Percentiles rank a stretch among this genome's conserved stretches.
These are phyloP conservation scores for Sycophila sp. DNA, from an alignment of 1,140 invertebrate genomes.

Conservation along the genomic window DNA sequence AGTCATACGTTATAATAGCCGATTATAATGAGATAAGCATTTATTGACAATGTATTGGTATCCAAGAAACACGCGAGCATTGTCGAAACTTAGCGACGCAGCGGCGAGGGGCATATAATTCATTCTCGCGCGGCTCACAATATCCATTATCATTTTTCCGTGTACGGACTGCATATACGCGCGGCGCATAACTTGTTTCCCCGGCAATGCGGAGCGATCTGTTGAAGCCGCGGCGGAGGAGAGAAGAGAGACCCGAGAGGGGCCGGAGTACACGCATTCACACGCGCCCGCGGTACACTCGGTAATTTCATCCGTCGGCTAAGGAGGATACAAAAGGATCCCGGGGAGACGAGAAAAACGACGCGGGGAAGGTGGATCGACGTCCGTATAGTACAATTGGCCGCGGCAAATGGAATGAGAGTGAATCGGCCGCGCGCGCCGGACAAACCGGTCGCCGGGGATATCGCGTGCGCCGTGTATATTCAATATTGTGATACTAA, in stretches of 20 bases:
- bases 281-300: neutral
- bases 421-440: conserved; percentile 20
- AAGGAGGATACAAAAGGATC: conserved; percentile 23
- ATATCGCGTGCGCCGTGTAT: neutral
- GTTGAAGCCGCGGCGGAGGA: neutral
- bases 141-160: conserved; percentile 36
- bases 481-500: conserved; percentile 36
- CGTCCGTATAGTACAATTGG: neutral
- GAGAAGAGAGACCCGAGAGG: neutral
- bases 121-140: conserved; percentile 5
- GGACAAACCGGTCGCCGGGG: conserved; percentile 32
- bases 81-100: too few relatives aligned
- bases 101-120: conserved; percentile 3
- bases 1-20: too few relatives aligned
- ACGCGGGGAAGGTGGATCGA: neutral
- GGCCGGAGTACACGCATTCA: neutral
- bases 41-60: too few relatives aligned
- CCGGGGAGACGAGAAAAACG: neutral
- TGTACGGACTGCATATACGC: neutral
- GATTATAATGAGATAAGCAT: too few relatives aligned
- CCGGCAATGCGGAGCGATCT: neutral
- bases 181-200: conserved; percentile 15
- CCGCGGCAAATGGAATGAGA: conserved; percentile 36
- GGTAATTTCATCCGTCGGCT: conserved; percentile 34
- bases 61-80: too few relatives aligned